Evolutionary conservation across 1,140 invertebrate species (phyloP).

Genomic region (Mizuhopecten yessoensis): DNA sequence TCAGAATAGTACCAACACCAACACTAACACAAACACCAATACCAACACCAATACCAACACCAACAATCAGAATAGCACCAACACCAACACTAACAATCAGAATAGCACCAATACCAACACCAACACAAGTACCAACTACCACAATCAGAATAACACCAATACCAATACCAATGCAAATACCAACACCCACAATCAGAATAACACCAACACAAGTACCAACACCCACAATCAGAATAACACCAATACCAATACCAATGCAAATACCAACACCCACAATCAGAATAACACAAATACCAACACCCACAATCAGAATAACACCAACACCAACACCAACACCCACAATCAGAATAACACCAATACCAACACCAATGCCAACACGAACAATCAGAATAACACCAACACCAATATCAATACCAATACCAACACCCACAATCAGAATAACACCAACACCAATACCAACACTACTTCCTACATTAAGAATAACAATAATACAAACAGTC

Average conservation of each 20-base stretch:
- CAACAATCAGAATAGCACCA: neutral
- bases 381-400: too few species aligned
- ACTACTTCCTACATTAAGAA: neutral
- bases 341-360: neutral
- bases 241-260: neutral
- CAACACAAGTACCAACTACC: neutral
- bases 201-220: too few species aligned
- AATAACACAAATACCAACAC: neutral
- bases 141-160: neutral
- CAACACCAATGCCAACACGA: too few species aligned
- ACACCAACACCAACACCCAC: neutral
- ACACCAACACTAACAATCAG: neutral
- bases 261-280: neutral
- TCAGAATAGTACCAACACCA: neutral
- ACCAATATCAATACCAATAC: too few species aligned
- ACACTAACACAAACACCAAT: neutral
- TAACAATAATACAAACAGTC: neutral
- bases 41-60: neutral
- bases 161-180: too few species aligned
- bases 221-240: too few species aligned
- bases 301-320: neutral
- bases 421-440: neutral
- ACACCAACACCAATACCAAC: neutral
- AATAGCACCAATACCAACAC: neutral
- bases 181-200: too few species aligned